Conservation (phyloP, 1,140 invertebrate species). For the Acromyrmex echinatior region DNA sequence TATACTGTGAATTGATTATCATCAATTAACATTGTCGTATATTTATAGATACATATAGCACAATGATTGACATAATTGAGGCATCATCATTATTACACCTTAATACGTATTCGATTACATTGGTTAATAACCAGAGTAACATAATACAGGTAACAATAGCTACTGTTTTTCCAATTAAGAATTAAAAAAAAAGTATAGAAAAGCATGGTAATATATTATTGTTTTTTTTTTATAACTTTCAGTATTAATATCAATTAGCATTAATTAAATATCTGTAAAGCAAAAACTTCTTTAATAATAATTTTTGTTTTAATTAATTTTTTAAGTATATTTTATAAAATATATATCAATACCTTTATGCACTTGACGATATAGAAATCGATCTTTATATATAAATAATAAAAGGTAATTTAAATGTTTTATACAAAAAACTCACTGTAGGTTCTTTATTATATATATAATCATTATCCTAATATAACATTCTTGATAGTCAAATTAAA, state of each 20-base stretch:
- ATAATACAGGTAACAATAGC: slow-evolving; percentile 17
- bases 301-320: not conserved
- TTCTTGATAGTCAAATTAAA: slow-evolving; percentile 1
- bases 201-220: not conserved
- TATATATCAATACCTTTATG: not conserved
- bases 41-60: slow-evolving; percentile 36
- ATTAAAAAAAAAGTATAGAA: not conserved
- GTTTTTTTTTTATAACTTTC: not conserved
- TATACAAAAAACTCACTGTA: not conserved
- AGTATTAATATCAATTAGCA: not conserved
- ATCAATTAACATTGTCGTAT: slow-evolving; percentile 3
- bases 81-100: slow-evolving; percentile 61
- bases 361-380: not conserved
- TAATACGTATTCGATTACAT: slow-evolving; percentile 67
- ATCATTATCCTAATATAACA: not conserved
- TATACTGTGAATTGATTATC: not conserved
- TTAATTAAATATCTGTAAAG: not conserved
- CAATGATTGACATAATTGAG: slow-evolving; percentile 66
- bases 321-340: not conserved
- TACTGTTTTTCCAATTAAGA: slow-evolving; percentile 39
- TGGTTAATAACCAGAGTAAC: slow-evolving; percentile 56
- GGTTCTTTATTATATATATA: not conserved
- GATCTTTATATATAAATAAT: not conserved
- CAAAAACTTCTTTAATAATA: not conserved
- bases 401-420: not conserved